Base-by-base conservation (phyloP, 2,797 vertebrate genomes). In the Acanthopagrus latus region DNA sequence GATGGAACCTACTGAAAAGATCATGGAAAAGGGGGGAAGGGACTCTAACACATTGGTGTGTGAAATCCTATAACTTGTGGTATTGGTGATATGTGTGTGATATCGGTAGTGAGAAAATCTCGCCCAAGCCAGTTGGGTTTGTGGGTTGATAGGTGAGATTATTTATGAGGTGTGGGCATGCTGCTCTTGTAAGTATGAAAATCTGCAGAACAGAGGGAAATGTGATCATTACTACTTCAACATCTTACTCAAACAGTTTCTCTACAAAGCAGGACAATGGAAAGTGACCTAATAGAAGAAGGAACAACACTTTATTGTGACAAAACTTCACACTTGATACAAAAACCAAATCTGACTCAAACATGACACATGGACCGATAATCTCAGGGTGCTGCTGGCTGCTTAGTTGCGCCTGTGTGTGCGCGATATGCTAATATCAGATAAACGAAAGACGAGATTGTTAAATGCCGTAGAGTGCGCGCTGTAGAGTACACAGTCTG, bases 221-320 rank as follows among this genome's bases (percentile, higher is more conserved):
- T 21, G 33, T 38, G 8, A 38, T 38, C 33, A 38, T 0, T 21
- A 11, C 13, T n/a, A 29, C 12, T 47, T 57, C 6, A 16, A 23
- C 7, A 48, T 47, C 29, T 55, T 64, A 29, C 2, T 38, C 9
- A 38, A 38, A 38, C 33, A 38, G 33, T 38, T 38, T 8, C 6
- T 38, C 33, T 33, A 3, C 7, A 33, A 33, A 20, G n/a, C 46
- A 48, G 48, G 10, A 50, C 21, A 63, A 25, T 27, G 38, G 38
- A 38, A 43, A 55, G 13, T 11, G 13, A 46, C 44, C 13, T 44
- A 16, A 23, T 48, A 50, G 18, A 60, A 70, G 66, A 58, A 43
- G n/a, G 10, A 86, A 78, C 64, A 79, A 68, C 69, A 69, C 14
- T 93, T 93, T 92, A 93, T 89, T 93, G 75, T 59, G 68, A 85